Base-by-base conservation (phyloP, 2,113 vertebrate species). In the Sceloporus undulatus region DNA sequence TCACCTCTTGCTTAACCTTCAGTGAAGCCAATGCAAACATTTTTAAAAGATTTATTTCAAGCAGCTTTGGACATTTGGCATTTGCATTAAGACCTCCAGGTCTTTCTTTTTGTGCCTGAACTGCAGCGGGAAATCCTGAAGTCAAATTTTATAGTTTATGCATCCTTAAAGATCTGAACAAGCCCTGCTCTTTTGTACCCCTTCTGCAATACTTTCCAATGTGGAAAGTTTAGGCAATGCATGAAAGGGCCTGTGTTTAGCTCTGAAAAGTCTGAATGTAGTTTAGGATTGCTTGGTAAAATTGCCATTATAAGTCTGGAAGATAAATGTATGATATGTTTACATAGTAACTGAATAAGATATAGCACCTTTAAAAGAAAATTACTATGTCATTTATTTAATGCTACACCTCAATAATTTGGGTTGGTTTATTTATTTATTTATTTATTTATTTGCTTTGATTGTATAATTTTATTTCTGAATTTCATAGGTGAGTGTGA, bases 21-120 rank as follows among this genome's bases (percentile, higher is more conserved):
- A 75, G n/a, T 42, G 70, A 91, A 87, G 59, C 54, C 83, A 86
- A 52, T 75, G 42, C 79, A 85, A 91, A 66, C 66, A 70, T 88
- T 92, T 91, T 88, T 76, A 16, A 89, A 87, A 85, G 73, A 91
- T 88, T 89, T 94, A 87, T 92, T 92, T 88, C 85, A 81, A 89
- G 83, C 34, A 40, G 29, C 2, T n/a, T 90, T 88, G 92, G 42
- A n/a, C 42, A 68, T 90, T 93, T 91, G 29, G 71, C 3, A 52
- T 90, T 94, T 91, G 71, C 52, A 84, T 68, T 86, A 86, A 92
- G 86, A 71, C 9, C n/a, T 88, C 18, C 79, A 74, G 82, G 88
- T 79, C 87, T 94, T 87, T 42, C 68, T 87, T 89, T 90, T 23
- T 68, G 21, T 23, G 13, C 14, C 18, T 87, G 0, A 84, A 23